Conservation (phyloP, 2,797 vertebrate genomes). For the Sardinella longiceps region DNA sequence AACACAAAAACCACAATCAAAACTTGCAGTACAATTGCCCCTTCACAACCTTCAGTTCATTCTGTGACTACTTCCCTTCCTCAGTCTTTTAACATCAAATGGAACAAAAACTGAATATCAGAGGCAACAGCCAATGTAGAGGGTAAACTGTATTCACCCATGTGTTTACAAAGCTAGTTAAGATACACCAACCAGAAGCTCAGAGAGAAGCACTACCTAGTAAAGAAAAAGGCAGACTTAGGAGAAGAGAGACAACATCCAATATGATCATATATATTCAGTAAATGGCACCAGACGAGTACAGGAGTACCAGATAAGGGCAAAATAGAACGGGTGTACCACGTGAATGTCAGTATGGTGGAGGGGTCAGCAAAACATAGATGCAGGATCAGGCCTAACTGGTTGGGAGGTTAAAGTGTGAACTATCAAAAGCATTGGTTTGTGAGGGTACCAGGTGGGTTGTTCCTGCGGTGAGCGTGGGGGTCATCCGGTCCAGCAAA, state of each 20-base stretch:
- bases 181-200: neutral
- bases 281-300: neutral
- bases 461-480: conserved; percentile 82
- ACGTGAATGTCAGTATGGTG: neutral
- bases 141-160: neutral
- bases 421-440: neutral
- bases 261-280: neutral
- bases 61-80: neutral
- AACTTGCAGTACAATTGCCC: too few relatives aligned
- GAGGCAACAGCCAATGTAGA: neutral
- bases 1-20: too few relatives aligned
- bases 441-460: conserved; percentile 73
- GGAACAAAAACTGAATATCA: neutral
- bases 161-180: neutral
- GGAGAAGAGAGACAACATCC: neutral
- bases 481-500: conserved; percentile 91
- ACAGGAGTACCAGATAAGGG: neutral
- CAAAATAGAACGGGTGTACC: neutral
- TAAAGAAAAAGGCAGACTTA: neutral
- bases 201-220: neutral
- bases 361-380: neutral
- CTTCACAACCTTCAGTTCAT: neutral
- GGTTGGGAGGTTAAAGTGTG: neutral
- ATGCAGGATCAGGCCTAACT: neutral
- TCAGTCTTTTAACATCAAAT: neutral